Conservation (phyloP, 2,888 invertebrate genomes). For the Drosophila algonquin region DNA sequence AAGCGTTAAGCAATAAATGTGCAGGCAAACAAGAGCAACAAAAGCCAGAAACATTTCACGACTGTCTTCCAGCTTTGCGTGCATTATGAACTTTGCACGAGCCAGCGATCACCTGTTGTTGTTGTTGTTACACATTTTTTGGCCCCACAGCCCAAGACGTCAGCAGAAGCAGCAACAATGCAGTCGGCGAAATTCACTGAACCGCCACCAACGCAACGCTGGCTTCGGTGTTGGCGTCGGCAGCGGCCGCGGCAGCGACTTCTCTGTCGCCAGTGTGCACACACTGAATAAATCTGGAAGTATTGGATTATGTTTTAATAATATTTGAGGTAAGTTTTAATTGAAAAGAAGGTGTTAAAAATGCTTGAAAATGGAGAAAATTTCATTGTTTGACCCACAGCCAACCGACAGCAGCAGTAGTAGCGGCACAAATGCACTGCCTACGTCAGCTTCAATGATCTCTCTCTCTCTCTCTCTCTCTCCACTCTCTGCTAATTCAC, state of each 20-base stretch:
- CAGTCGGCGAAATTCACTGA: slow-evolving; percentile 53
- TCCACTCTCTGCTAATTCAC: too few species aligned
- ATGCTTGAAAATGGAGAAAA: neutral
- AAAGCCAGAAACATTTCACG: slow-evolving; percentile 19
- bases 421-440: neutral
- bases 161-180: slow-evolving; percentile 29
- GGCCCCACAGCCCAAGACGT: slow-evolving; percentile 34
- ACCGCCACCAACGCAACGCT: slow-evolving; percentile 54
- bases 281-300: slow-evolving; percentile 27
- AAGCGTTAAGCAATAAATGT: slow-evolving; percentile 79
- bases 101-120: slow-evolving; percentile 57
- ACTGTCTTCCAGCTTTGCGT: slow-evolving; percentile 55
- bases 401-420: neutral
- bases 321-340: neutral
- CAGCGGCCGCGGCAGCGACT: slow-evolving; percentile 17
- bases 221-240: slow-evolving; percentile 7
- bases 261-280: neutral
- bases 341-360: neutral
- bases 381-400: neutral
- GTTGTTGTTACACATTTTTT: slow-evolving; percentile 59
- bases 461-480: too few species aligned
- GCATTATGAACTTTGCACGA: slow-evolving; percentile 77
- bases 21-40: slow-evolving; percentile 53
- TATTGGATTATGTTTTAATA: neutral
- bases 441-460: too few species aligned